A percentile compares a stretch with the other conserved stretches of the same genome.
Conservation (phyloP, 1,140 invertebrate genomes). For the Pinna nobilis region DNA sequence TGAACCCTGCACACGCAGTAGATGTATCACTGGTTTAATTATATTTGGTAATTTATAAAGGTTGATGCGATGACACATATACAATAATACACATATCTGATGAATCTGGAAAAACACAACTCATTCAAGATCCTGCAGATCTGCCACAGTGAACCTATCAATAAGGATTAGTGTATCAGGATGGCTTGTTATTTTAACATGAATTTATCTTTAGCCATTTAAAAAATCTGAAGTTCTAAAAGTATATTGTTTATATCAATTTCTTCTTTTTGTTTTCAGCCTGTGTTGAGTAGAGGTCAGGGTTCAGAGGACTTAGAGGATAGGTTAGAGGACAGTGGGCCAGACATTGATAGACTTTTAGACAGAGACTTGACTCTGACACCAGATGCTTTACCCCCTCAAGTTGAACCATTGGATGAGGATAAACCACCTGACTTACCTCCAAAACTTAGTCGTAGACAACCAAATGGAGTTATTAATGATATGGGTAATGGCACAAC, state of each 20-base stretch:
- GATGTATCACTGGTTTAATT: too few relatives aligned
- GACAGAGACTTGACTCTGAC: slow-evolving; percentile 64
- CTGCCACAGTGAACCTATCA: too few relatives aligned
- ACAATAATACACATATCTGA: too few relatives aligned
- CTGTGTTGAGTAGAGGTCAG: neutral
- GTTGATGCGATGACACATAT: too few relatives aligned
- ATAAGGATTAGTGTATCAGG: too few relatives aligned
- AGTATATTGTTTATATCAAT: neutral
- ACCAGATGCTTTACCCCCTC: slow-evolving; percentile 51
- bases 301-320: slow-evolving; percentile 33
- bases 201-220: neutral
- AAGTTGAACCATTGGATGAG: slow-evolving; percentile 29
- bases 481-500: slow-evolving; percentile 52
- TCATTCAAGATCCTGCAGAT: too few relatives aligned
- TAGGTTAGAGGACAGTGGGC: slow-evolving; percentile 53
- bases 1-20: too few relatives aligned
- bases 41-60: too few relatives aligned
- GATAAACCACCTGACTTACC: slow-evolving; percentile 66
- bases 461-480: slow-evolving; percentile 55
- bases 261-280: neutral
- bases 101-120: too few relatives aligned
- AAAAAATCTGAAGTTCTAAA: neutral
- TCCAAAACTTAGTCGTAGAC: slow-evolving; percentile 59
- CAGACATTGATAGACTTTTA: slow-evolving; percentile 62
- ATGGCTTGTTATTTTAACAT: too few relatives aligned